phyloP scores from a whole-genome alignment of 1,140 invertebrate genomes.

The Rhynchophorus ferrugineus region DNA sequence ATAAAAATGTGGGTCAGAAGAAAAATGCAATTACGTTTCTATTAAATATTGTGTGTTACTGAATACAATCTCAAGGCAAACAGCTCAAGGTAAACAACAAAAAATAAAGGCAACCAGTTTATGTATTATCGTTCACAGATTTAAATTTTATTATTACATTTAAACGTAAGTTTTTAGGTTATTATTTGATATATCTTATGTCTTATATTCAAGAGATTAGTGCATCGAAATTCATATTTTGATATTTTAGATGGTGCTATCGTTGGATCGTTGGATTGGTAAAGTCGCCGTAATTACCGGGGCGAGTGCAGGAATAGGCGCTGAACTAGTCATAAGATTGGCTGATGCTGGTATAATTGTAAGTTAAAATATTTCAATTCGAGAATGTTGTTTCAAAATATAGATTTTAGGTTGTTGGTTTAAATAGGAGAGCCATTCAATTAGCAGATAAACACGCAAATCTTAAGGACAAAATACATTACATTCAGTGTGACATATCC shows the following conservation, averaged over 20 bases:
- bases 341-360: background rate
- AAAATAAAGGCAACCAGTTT: too few species aligned
- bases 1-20: too few species aligned
- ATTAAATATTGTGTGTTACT: too few species aligned
- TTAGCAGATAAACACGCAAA: slow-evolving; percentile 25
- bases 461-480: slow-evolving; percentile 34
- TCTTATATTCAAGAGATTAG: too few species aligned
- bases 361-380: background rate
- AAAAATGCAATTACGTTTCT: too few species aligned
- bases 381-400: background rate
- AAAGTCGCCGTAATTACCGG: background rate
- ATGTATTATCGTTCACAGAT: too few species aligned
- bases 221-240: too few species aligned
- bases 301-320: background rate
- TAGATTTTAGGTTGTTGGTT: slow-evolving; percentile 50
- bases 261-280: background rate
- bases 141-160: too few species aligned
- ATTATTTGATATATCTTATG: too few species aligned
- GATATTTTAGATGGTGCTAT: background rate
- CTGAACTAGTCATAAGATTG: background rate
- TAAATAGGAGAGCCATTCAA: slow-evolving; percentile 57
- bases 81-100: too few species aligned
- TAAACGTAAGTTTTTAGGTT: too few species aligned
- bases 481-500: slow-evolving; percentile 54
- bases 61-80: too few species aligned